Base-by-base conservation (phyloP, 2,113 vertebrate species). In the Trichechus manatus region DNA sequence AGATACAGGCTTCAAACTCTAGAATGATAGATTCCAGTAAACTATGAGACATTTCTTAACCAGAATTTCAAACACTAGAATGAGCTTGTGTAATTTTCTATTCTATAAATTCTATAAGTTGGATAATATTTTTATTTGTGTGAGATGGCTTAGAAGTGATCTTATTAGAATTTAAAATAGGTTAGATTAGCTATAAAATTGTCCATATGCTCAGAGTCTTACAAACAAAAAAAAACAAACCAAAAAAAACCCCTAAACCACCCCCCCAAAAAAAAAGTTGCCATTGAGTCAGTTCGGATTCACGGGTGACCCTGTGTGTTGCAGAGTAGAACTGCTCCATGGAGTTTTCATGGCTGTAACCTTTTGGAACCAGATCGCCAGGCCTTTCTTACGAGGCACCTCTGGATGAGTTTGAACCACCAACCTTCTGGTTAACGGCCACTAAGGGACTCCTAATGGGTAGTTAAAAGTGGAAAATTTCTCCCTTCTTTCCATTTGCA, bases 101-200 rank as follows among this genome's bases (percentile, higher is more conserved):
- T 5, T 53, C 36, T 75, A 2, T 9, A 87, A 94, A 9, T 53
- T 68, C 56, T 84, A 39, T 94, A 44, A 74, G 59, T 53, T 89
- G 44, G n/a, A 8, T 78, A 79, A 33, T 27, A 39, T 31, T 87
- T 97, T 95, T 84, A 20, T 92, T 97, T 86, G n/a, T 70, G 20
- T 93, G 56, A 39, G 39, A 23, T 75, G n/a, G 9, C 39, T 86
- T 63, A 39, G 39, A 79, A 75, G 27, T 88, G 31, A 53, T 81
- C 77, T 91, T 89, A 50, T 29, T 79, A 90, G 56, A 47, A 80
- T 13, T 89, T 89, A 80, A 95, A 82, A 44, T 89, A 9, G 70
- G 36, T 61, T 87, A 33, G 22, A 42, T 85, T 84, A 47, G 36
- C 10, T 81, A 22, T 50, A 63, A 92, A 80, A 44, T 27, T 86